phyloP scores from a whole-genome alignment of 2,797 vertebrate species.

The Melanotaenia nigrans region DNA sequence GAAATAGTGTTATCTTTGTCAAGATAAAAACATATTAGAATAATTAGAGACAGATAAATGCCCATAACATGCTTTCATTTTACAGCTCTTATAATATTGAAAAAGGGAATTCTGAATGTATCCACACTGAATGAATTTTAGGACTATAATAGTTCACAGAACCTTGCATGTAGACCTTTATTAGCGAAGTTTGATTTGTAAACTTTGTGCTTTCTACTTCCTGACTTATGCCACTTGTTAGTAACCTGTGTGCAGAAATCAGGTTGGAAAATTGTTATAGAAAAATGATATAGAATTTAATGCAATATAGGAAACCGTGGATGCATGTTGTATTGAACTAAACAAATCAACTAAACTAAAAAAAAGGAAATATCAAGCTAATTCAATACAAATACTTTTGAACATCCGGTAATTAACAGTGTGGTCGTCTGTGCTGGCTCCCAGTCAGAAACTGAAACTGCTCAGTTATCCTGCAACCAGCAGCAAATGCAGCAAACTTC shows the following conservation, averaged over 20 bases:
- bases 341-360: neutral
- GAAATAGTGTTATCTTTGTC: conserved; percentile 20
- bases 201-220: neutral
- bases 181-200: neutral
- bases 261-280: neutral
- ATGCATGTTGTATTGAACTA: neutral
- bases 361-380: neutral
- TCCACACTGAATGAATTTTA: neutral
- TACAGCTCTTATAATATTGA: neutral
- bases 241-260: neutral
- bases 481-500: conserved; percentile 29
- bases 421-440: conserved; percentile 26
- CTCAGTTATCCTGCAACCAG: conserved; percentile 40
- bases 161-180: neutral
- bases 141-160: neutral
- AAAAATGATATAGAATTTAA: no score
- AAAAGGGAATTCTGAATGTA: neutral
- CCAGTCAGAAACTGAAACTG: conserved; percentile 19
- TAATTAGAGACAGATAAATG: conserved; percentile 17
- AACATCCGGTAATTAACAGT: conserved; percentile 2
- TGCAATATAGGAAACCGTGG: neutral
- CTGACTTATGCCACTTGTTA: neutral
- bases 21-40: conserved; percentile 31
- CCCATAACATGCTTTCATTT: neutral
- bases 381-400: conserved; percentile 12